phyloP scores from a whole-genome alignment of 1,140 invertebrate species.

The Aradophagus sp. region DNA sequence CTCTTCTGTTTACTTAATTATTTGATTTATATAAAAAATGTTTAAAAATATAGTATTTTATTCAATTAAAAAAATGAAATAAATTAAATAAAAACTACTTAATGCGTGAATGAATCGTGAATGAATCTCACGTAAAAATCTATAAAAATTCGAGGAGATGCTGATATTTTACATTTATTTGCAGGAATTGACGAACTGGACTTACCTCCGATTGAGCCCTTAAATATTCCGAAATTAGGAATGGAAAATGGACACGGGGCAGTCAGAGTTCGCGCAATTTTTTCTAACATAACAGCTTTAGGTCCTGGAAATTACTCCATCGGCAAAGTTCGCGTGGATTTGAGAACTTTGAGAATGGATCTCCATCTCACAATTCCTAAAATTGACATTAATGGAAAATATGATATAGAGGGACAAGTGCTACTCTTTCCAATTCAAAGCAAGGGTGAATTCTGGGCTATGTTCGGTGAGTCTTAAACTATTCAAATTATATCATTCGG shows the following conservation, averaged over 20 bases:
- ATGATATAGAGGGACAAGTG: slow-evolving; percentile 84
- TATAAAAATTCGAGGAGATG: too few species aligned
- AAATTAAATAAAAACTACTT: too few species aligned
- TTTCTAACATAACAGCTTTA: slow-evolving; percentile 81
- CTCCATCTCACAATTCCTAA: slow-evolving; percentile 81
- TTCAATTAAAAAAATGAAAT: too few species aligned
- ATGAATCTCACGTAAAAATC: too few species aligned
- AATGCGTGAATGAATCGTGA: background rate
- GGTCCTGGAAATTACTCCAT: slow-evolving; percentile 84
- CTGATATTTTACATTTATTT: too few species aligned
- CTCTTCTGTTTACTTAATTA: too few species aligned
- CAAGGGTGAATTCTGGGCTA: slow-evolving; percentile 85
- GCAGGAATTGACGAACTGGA: slow-evolving; percentile 81
- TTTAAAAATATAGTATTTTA: too few species aligned
- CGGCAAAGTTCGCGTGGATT: slow-evolving; percentile 76
- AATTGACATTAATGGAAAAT: slow-evolving; percentile 82
- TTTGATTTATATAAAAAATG: too few species aligned
- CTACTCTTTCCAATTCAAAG: slow-evolving; percentile 84
- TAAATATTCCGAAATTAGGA: slow-evolving; percentile 80
- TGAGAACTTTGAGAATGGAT: slow-evolving; percentile 80
- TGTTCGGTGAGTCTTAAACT: slow-evolving; percentile 80
- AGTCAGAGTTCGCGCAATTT: slow-evolving; percentile 81
- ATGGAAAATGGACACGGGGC: slow-evolving; percentile 86
- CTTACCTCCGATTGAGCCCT: slow-evolving; percentile 83
- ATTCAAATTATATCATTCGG: too few species aligned